These are phyloP conservation scores for Elachura formosa DNA, from an alignment of 2,113 vertebrate genomes.

Conservation along the genomic window DNA sequence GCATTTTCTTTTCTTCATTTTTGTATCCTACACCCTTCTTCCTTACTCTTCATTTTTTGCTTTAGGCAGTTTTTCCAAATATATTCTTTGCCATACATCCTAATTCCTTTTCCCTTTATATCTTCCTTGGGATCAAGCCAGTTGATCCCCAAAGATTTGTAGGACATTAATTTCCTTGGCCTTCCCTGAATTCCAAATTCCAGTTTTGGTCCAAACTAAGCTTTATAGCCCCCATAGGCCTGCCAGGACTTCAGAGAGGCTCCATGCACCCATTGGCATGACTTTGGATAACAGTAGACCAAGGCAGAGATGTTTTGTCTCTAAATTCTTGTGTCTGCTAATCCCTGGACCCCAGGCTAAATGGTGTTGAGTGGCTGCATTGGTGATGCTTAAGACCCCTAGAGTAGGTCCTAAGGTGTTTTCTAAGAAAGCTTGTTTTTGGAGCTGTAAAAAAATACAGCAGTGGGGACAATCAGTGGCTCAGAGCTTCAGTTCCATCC, in stretches of 20 bases:
- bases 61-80: background rate
- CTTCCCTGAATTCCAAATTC: background rate
- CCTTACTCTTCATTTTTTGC: background rate
- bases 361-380: background rate
- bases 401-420: background rate
- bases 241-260: background rate
- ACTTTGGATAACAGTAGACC: background rate
- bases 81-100: background rate
- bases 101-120: background rate
- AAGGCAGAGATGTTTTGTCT: background rate
- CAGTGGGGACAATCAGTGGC: background rate
- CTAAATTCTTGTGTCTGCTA: background rate
- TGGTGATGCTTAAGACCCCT: background rate
- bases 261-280: rapidly evolving
- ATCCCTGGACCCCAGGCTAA: background rate
- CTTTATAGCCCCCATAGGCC: rapidly evolving
- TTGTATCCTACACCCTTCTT: background rate
- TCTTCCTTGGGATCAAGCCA: background rate
- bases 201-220: background rate
- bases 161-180: background rate
- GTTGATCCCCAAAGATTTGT: background rate
- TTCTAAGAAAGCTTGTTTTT: background rate
- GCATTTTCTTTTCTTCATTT: background rate
- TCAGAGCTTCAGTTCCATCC: background rate
- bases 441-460: background rate